phyloP scores from a whole-genome alignment of 2,888 invertebrate genomes.

The Rhingia rostrata region DNA sequence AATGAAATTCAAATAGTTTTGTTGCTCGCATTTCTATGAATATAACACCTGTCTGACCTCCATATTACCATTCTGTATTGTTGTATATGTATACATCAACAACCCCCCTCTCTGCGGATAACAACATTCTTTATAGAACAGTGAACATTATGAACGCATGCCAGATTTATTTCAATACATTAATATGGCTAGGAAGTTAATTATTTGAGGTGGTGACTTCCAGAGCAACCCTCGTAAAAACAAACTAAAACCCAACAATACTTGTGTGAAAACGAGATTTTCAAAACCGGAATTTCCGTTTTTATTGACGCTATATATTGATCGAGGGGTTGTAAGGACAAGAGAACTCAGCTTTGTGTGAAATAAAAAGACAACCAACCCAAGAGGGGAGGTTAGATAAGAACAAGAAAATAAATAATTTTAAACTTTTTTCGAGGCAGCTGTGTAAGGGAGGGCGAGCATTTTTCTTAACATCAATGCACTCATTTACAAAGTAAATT shows the following conservation, averaged over 20 bases:
- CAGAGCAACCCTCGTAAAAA: slow-evolving; percentile 13
- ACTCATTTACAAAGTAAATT: too few species aligned
- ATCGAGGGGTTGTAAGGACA: slow-evolving; percentile 13
- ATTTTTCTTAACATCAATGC: too few species aligned
- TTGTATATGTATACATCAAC: slow-evolving; percentile 13
- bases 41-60: slow-evolving; percentile 50
- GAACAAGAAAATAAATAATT: background rate
- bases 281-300: slow-evolving; percentile 15
- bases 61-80: slow-evolving; percentile 2
- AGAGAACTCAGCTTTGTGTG: background rate
- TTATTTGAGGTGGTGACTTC: slow-evolving; percentile 19
- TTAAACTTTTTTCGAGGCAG: slow-evolving; percentile 9
- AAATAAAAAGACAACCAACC: background rate
- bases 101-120: slow-evolving; percentile 4
- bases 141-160: slow-evolving; percentile 10
- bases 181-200: slow-evolving; percentile 21
- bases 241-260: background rate
- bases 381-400: too few species aligned
- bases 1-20: slow-evolving; percentile 37
- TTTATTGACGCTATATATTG: background rate
- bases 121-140: slow-evolving; percentile 31
- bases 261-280: slow-evolving; percentile 17
- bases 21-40: slow-evolving; percentile 29
- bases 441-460: background rate
- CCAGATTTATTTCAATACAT: slow-evolving; percentile 2